Evolutionary conservation across 2,113 vertebrate genomes (phyloP).

Genomic region (Verasper variegatus): DNA sequence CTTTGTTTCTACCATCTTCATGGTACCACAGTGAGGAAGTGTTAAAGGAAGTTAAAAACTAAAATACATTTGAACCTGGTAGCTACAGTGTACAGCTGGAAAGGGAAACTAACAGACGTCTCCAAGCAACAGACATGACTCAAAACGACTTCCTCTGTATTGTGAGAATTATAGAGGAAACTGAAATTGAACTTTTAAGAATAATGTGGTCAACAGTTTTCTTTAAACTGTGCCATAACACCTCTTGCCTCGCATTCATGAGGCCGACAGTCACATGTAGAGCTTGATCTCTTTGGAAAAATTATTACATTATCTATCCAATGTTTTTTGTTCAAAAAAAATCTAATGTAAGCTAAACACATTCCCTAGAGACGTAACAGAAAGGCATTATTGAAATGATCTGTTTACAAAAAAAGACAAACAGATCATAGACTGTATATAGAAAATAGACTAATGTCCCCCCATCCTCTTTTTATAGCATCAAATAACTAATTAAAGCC

Average conservation of each 20-base stretch:
- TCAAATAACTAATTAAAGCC: too few relatives aligned
- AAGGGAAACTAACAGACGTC: constrained; percentile 21
- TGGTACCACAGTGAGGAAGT: constrained; percentile 20
- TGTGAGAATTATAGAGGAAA: neutral
- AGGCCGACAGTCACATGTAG: too few relatives aligned
- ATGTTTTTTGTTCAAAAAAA: too few relatives aligned
- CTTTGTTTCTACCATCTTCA: constrained; percentile 6
- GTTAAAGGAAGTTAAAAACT: constrained; percentile 63
- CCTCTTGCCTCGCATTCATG: constrained; percentile 11
- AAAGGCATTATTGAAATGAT: too few relatives aligned
- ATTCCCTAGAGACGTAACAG: too few relatives aligned
- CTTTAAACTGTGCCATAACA: constrained; percentile 8
- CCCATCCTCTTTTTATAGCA: too few relatives aligned
- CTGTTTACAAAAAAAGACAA: neutral
- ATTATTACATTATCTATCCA: too few relatives aligned
- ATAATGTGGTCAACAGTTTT: neutral
- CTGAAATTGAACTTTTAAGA: neutral
- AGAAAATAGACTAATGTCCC: neutral
- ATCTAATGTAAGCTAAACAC: too few relatives aligned
- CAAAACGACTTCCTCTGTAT: constrained; percentile 27
- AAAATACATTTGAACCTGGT: constrained; percentile 51
- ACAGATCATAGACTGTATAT: neutral
- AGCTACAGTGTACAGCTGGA: constrained; percentile 33
- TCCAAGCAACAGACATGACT: constrained; percentile 11
- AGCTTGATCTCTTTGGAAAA: too few relatives aligned